Base-by-base conservation (phyloP, 1,140 invertebrate species). In the Drosophila nasuta region DNA sequence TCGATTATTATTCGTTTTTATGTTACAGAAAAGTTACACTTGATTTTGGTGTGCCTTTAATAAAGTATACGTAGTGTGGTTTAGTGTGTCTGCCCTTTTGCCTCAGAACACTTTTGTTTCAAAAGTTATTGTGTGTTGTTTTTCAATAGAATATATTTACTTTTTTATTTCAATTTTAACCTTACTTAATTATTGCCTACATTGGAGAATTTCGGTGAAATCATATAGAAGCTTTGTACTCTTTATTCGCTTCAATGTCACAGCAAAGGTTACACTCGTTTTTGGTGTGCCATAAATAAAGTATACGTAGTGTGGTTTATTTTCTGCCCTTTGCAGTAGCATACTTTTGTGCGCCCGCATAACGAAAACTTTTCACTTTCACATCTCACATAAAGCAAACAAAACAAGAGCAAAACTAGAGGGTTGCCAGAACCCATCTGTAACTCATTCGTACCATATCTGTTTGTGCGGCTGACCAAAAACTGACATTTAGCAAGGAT, bases 401-500 rank as follows among this genome's bases (percentile, higher is more conserved):
- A 73, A 72, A 56, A 38, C 41, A 58, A 11, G 17, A 60, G 20
- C 20, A 0, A 8, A 20, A 11, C 43, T 5, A 17, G 48, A 25
- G 48, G 5, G 33, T 5, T 20, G 59, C 1, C 11, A 17, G 49
- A 25, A 25, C 20, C 25, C 11, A 30, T 33, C 25, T 56, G 25
- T 28, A 17, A 56, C 63, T 65, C 35, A 63, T 63, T 69, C 72
- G 33, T 54, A 58, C 62, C 72, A 30, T 54, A 58, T 62, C 54
- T 45, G 35, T 41, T 60, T 75, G 73, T 75, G 73, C 15, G 73
- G 73, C 60, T 71, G 46, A 46, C 68, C 68, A 65, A 56, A 75
- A 58, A 63, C 49, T 71, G 73, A 72, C 77, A 72, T 79, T 79
- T 72, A 59, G 73, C 73, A 76, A 72, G 58, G 48, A 79, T 79